These are phyloP conservation scores for Rhyacophila brunnea DNA, from an alignment of 1,140 invertebrate species.

Conservation along the genomic window DNA sequence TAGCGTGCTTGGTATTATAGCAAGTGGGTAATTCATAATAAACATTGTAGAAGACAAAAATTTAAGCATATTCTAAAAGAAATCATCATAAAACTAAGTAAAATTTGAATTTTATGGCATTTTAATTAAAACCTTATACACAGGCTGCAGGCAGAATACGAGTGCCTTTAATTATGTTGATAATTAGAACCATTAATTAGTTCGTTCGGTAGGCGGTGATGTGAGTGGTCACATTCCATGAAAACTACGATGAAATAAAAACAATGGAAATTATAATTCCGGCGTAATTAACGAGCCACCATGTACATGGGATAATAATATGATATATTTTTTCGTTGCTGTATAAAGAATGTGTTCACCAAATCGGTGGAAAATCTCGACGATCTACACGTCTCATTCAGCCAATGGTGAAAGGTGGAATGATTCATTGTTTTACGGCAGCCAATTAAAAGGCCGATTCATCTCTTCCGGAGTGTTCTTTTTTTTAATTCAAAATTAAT, in stretches of 20 bases:
- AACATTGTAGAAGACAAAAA: too few species aligned
- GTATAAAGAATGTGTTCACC: too few species aligned
- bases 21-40: too few species aligned
- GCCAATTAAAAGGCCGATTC: conserved; percentile 1
- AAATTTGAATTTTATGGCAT: conserved; percentile 10
- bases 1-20: too few species aligned
- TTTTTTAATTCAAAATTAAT: not conserved
- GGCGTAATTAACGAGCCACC: too few species aligned
- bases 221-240: conserved; percentile 17
- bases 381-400: not conserved
- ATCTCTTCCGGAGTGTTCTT: not conserved
- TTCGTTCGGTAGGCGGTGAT: conserved; percentile 5
- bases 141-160: not conserved
- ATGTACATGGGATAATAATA: too few species aligned
- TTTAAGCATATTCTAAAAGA: too few species aligned
- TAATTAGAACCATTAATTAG: conserved; percentile 22
- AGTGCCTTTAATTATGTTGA: conserved; percentile 7
- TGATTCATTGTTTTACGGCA: conserved; percentile 3
- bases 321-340: too few species aligned
- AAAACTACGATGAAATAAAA: conserved; percentile 10
- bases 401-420: not conserved
- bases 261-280: conserved; percentile 10
- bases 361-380: too few species aligned
- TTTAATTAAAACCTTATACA: conserved; percentile 19
- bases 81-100: too few species aligned